phyloP scores from a whole-genome alignment of 2,888 invertebrate genomes.

The Eristalis pertinax region DNA sequence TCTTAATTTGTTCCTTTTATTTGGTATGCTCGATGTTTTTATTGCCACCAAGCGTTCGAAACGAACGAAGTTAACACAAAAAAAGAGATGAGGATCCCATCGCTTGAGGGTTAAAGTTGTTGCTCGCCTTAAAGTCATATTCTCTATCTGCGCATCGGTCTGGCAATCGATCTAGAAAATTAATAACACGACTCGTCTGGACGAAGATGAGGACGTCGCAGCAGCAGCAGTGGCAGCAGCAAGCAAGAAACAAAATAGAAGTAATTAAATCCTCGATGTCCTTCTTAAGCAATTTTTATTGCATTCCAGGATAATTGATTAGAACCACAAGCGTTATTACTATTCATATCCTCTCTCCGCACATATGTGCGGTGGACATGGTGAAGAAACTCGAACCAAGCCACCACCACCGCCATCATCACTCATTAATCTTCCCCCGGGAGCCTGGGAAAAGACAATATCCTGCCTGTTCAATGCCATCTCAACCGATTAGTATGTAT shows the following conservation, averaged over 20 bases:
- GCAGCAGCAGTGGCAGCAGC: neutral
- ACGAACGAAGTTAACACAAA: neutral
- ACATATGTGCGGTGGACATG: conserved; percentile 29
- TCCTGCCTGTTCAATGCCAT: conserved; percentile 41
- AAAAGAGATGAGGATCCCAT: conserved; percentile 5
- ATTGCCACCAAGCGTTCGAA: conserved; percentile 28
- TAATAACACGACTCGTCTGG: conserved; percentile 42
- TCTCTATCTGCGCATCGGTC: conserved; percentile 1
- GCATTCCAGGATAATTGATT: conserved; percentile 71
- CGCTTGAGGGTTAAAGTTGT: conserved; percentile 48
- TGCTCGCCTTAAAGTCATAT: conserved; percentile 31
- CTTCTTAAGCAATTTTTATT: conserved; percentile 70
- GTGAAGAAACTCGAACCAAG: conserved; percentile 23
- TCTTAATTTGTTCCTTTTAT: conserved; percentile 66
- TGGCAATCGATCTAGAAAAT: conserved; percentile 65
- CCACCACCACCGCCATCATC: conserved; percentile 6
- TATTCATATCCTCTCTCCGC: conserved; percentile 41
- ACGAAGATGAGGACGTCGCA: neutral
- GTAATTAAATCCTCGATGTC: conserved; percentile 68
- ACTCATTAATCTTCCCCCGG: conserved; percentile 63
- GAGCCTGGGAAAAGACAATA: conserved; percentile 65
- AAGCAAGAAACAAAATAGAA: conserved; percentile 26
- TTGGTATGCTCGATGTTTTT: conserved; percentile 54
- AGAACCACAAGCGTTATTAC: conserved; percentile 53
- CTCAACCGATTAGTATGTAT: conserved; percentile 28